A percentile compares a stretch with the other conserved stretches of the same genome.
phyloP scores from a whole-genome alignment of 2,797 vertebrate species.

The Girardinus metallicus region DNA sequence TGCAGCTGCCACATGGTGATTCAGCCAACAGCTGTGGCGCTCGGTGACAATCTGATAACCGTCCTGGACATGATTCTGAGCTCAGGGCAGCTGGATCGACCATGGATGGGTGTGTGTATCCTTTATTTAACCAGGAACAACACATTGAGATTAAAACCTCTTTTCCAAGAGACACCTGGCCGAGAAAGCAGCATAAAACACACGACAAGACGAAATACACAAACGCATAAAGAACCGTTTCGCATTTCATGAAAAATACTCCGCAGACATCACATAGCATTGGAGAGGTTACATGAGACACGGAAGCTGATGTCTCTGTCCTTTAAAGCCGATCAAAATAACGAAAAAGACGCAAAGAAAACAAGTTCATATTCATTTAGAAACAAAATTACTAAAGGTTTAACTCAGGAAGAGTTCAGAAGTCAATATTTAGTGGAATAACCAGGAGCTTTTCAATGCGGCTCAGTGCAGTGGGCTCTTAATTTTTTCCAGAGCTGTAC shows the following conservation, averaged over 20 bases:
- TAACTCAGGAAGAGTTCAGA: too few relatives aligned
- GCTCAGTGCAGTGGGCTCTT: too few relatives aligned
- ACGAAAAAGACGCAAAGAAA: too few relatives aligned
- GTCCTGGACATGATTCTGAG: slow-evolving; percentile 2
- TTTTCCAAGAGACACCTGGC: not conserved
- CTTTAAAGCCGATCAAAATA: not conserved
- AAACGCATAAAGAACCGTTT: not conserved
- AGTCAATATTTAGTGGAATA: too few relatives aligned
- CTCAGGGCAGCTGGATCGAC: not conserved
- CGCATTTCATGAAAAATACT: not conserved
- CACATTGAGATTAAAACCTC: not conserved
- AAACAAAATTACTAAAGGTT: too few relatives aligned
- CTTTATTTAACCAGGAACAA: not conserved
- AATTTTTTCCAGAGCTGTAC: too few relatives aligned
- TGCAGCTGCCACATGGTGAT: slow-evolving; percentile 18
- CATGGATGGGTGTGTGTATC: not conserved
- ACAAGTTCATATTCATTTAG: too few relatives aligned
- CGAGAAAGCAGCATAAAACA: not conserved
- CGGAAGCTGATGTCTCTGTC: not conserved
- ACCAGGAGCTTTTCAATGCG: too few relatives aligned
- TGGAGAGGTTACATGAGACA: not conserved
- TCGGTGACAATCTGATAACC: slow-evolving; percentile 20
- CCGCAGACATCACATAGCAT: not conserved
- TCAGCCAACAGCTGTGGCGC: slow-evolving; percentile 8
- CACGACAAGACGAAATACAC: not conserved